Base-by-base conservation (phyloP, 2,888 invertebrate species). In the Andrena hattorfiana region DNA sequence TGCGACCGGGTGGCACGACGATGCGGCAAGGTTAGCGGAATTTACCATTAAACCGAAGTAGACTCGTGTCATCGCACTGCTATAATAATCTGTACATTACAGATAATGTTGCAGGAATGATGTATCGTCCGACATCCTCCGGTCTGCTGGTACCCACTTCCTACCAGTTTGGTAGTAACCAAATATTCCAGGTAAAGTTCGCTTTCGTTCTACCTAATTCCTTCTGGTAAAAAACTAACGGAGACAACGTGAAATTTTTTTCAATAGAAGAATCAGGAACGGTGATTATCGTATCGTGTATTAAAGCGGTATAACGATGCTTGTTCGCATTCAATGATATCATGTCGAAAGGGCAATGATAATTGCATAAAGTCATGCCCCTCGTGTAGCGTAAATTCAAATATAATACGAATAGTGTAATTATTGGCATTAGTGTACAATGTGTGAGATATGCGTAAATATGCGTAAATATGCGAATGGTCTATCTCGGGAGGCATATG, bases 121-220 rank as follows among this genome's bases (percentile, higher is more conserved):
- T 97, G 95, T 96, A 97, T 90, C 96, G 97, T 94, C 96, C 96
- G 87, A 95, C 95, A 80, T 94, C 96, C 28, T 95, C 95, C 64
- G 95, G 95, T 80, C 94, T 96, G 63, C 92, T 95, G 87, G 94
- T 96, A 75, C 95, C 96, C 16, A 95, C 95, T 10, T 95, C 95
- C 78, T 96, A 96, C 92, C 95, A 95, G 86, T 94, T 96, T 85
- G 94, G 95, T 85, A 95, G 95, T 86, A 96, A 95, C 92, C 96
- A 96, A 92, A 94, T 96, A 89, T 96, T 95, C 94, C 95, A 96
- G 95, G 96, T 96, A 94, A 94, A 94, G 92, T 83, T 73, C 20
- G 7, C 71, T 56, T 83, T 72, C 73, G 62, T 32, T 54, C 20
- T 78, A 16, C 20, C 7, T 32, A 69, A 56, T 68, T 48, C 20